These are phyloP conservation scores for Sakesphorus luctuosus DNA, from an alignment of 2,113 vertebrate species.

Conservation along the genomic window DNA sequence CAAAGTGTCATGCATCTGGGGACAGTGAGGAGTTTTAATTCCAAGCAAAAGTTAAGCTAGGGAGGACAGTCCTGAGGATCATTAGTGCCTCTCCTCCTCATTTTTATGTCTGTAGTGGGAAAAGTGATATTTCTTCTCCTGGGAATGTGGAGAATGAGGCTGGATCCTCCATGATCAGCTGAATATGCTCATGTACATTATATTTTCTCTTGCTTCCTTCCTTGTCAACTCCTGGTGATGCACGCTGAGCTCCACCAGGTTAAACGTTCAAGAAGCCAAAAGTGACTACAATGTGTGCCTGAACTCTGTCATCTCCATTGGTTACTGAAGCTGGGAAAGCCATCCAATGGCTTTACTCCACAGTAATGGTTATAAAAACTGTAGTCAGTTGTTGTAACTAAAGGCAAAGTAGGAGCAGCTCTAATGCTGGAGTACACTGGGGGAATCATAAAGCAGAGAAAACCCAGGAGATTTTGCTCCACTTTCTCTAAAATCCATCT, in stretches of 20 bases:
- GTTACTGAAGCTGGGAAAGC: not conserved
- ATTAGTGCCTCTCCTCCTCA: not conserved
- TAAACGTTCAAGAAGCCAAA: not conserved
- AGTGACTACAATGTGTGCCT: not conserved
- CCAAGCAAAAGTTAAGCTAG: not conserved
- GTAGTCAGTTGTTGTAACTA: not conserved
- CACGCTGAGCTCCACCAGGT: not conserved
- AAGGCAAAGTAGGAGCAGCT: not conserved
- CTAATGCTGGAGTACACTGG: not conserved
- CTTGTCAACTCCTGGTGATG: not conserved
- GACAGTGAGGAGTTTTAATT: not conserved
- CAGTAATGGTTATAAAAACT: accelerated
- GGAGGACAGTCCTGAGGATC: not conserved
- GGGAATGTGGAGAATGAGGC: not conserved
- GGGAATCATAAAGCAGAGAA: not conserved
- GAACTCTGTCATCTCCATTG: not conserved
- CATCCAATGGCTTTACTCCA: not conserved
- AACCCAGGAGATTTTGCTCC: not conserved
- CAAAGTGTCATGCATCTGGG: not conserved
- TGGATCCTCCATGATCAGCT: not conserved
- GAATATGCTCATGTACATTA: not conserved
- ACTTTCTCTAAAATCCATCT: not conserved
- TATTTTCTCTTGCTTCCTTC: not conserved
- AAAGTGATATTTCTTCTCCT: not conserved
- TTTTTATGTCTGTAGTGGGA: not conserved